Evolutionary conservation across 2,888 invertebrate species (phyloP).

Genomic region (Aphelenchoides bicaudatus): DNA sequence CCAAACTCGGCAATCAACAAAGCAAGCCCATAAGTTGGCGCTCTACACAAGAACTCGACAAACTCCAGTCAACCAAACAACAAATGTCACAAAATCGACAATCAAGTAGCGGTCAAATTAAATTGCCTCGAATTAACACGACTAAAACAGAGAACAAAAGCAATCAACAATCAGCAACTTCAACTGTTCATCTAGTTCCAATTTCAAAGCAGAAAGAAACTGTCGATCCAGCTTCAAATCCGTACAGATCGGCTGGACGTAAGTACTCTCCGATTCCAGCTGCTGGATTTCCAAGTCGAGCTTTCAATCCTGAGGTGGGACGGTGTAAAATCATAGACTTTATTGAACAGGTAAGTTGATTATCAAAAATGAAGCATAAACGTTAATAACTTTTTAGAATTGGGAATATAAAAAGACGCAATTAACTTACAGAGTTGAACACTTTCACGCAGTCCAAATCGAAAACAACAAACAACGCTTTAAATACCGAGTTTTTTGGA

Average conservation of each 20-base stretch:
- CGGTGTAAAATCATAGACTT: constrained; percentile 26
- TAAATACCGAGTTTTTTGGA: constrained; percentile 27
- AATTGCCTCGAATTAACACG: too few species aligned
- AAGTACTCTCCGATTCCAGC: constrained; percentile 6
- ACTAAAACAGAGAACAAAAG: too few species aligned
- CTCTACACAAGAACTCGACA: too few species aligned
- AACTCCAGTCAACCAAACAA: too few species aligned
- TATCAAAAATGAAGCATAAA: background rate
- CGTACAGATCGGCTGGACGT: constrained; percentile 7
- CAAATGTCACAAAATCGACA: too few species aligned
- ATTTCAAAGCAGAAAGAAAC: background rate
- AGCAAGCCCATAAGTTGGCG: too few species aligned
- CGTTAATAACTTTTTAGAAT: constrained; percentile 14
- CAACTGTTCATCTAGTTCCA: too few species aligned
- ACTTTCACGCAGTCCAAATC: constrained; percentile 18
- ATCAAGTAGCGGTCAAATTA: too few species aligned
- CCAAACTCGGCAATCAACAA: too few species aligned
- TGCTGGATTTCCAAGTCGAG: too few species aligned
- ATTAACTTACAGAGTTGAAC: constrained; percentile 24
- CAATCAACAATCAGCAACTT: too few species aligned
- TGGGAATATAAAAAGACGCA: constrained; percentile 26
- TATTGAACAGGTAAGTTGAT: constrained; percentile 26
- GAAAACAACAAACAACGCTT: constrained; percentile 9
- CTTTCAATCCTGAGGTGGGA: constrained; percentile 23
- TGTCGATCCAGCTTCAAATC: constrained; percentile 2